phyloP scores from a whole-genome alignment of 37 sponge, comb jelly and placozoan species.

The Agelas oroides region DNA sequence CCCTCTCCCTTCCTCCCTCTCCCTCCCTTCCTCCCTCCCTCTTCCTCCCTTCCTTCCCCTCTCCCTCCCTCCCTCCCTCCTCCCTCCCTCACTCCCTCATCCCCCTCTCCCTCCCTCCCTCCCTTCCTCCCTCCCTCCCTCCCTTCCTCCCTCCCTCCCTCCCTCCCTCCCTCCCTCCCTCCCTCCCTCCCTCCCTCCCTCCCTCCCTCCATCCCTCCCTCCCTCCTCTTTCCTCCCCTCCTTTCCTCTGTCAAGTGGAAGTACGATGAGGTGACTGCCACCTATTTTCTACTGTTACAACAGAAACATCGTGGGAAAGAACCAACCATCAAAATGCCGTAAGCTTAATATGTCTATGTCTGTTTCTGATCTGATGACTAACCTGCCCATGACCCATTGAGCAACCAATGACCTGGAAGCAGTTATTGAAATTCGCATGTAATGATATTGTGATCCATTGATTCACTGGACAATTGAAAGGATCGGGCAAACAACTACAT shows the following conservation, averaged over 20 bases:
- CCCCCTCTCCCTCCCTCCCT: background rate
- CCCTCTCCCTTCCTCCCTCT: too few species aligned
- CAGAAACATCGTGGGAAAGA: conserved; percentile 76
- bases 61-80: too few species aligned
- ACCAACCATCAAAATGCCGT: conserved; percentile 30
- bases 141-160: background rate
- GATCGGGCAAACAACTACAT: too few species aligned
- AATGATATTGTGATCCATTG: too few species aligned
- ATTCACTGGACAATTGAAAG: too few species aligned
- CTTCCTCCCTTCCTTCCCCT: too few species aligned
- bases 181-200: too few species aligned
- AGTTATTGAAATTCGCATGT: background rate
- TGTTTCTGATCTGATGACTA: background rate
- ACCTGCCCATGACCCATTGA: background rate
- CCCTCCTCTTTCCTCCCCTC: too few species aligned
- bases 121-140: background rate
- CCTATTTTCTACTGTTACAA: conserved; percentile 78
- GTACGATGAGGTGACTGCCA: conserved; percentile 66
- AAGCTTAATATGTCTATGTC: background rate
- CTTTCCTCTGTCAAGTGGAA: conserved; percentile 66
- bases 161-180: background rate
- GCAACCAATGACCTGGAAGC: background rate
- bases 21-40: too few species aligned
- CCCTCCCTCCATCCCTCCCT: too few species aligned
- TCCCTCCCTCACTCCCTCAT: too few species aligned